Base-by-base conservation (phyloP, 2,888 invertebrate genomes). In the Chrysolina americana region DNA sequence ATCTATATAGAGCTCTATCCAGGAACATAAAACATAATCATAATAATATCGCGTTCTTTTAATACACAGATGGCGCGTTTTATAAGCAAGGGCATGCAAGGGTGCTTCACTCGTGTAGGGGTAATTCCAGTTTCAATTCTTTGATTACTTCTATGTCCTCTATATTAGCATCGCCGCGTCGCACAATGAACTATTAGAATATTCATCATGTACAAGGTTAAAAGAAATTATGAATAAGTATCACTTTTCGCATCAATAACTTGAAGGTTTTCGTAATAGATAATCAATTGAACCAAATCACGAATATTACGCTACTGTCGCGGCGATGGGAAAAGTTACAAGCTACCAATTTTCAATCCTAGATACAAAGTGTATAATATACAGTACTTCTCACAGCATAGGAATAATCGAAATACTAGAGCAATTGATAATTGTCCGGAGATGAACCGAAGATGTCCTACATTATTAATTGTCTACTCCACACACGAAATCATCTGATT, bases 21-120 rank as follows among this genome's bases (percentile, higher is more conserved):
- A 21, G 21, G 6, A 53, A 21, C 53, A 53, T 53, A 53, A 74
- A 71, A 76, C 76, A 74, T 76, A 76, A 76, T 76, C 76, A 71
- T 76, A 76, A 76, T 73, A 74, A 76, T 76, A 76, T 74, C 71
- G 70, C 68, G 74, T 76, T 76, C 76, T 74, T 76, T 76, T 74
- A 76, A 74, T 76, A 76, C 69, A 76, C 76, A 76, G 76, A 76
- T 76, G 74, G 71, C 76, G 76, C 74, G 73, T 69, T 74, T 65
- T 76, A 69, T 74, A 68, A 70, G 66, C 65, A 36, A 71, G 76
- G 74, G 71, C 53, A 41, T 19, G 66, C 65, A 36, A 71, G 76
- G 74, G 71, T 65, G 50, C 17, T 56, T 59, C 53, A 21, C 1
- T 53, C 4, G 53, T 53, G 21, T 9, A 21, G 53, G 53, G 53